phyloP scores from a whole-genome alignment of 2,797 vertebrate species.

The Tadarida brasiliensis region DNA sequence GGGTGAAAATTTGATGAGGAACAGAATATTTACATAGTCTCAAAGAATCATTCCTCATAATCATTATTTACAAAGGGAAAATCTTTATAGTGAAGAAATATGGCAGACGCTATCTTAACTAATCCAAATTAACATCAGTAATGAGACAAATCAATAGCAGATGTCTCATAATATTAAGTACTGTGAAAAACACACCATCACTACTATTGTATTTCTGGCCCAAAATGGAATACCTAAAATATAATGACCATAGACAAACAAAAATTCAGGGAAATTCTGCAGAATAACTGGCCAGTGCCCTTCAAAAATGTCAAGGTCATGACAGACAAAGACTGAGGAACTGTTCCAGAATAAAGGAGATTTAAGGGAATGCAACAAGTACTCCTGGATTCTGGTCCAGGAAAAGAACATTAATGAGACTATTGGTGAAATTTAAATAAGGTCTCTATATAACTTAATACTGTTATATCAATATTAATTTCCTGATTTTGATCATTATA shows the following conservation, averaged over 20 bases:
- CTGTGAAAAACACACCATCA: not conserved
- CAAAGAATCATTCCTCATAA: not conserved
- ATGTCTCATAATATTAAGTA: not conserved
- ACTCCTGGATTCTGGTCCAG: not conserved
- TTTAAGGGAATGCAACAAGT: not conserved
- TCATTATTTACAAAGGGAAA: slow-evolving; percentile 3
- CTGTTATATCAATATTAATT: not conserved
- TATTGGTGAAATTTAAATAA: not conserved
- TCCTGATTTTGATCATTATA: slow-evolving; percentile 17
- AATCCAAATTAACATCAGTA: not conserved
- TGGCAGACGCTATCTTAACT: not conserved
- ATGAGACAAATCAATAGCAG: not conserved
- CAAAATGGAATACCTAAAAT: not conserved
- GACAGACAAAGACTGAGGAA: not conserved
- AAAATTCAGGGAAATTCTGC: not conserved
- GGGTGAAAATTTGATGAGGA: not conserved
- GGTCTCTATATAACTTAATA: not conserved
- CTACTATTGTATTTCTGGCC: not conserved
- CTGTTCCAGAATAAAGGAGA: slow-evolving; percentile 17
- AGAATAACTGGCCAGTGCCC: not conserved
- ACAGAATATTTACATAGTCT: not conserved
- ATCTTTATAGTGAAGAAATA: slow-evolving; percentile 15
- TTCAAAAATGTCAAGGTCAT: slow-evolving; percentile 28
- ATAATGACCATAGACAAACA: not conserved
- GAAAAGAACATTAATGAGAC: not conserved